Evolutionary conservation across 2,113 vertebrate genomes (phyloP).

Genomic region (Stictonetta naevosa): DNA sequence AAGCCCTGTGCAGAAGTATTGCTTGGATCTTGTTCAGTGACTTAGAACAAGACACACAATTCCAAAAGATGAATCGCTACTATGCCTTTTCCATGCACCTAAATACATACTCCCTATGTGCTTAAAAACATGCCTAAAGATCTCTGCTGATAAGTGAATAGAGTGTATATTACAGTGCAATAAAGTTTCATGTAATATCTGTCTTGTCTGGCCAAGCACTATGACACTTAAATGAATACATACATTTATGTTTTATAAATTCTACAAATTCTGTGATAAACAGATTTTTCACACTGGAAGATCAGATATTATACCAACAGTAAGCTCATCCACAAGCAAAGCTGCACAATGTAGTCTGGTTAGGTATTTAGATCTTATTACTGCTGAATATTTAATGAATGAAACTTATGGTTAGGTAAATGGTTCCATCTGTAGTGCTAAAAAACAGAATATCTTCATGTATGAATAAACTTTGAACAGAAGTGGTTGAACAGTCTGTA

Average conservation of each 20-base stretch:
- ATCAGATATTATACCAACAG: constrained; percentile 39
- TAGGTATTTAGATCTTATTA: constrained; percentile 71
- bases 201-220: constrained; percentile 2
- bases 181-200: constrained; percentile 9
- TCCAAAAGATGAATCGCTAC: constrained; percentile 8
- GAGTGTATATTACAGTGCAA: not conserved
- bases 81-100: not conserved
- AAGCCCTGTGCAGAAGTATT: not conserved
- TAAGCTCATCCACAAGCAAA: constrained; percentile 47
- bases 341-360: constrained; percentile 38
- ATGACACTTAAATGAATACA: constrained; percentile 5
- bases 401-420: constrained; percentile 68
- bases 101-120: not conserved
- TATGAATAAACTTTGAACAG: constrained; percentile 70
- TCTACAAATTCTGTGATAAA: constrained; percentile 51
- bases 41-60: not conserved
- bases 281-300: constrained; percentile 18
- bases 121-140: not conserved
- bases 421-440: constrained; percentile 58
- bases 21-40: not conserved
- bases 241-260: constrained; percentile 37
- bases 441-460: constrained; percentile 55
- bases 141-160: not conserved
- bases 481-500: constrained; percentile 60
- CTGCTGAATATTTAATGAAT: constrained; percentile 73